Conservation (phyloP, 2,113 vertebrate genomes). For the Sinosuthora webbiana region DNA sequence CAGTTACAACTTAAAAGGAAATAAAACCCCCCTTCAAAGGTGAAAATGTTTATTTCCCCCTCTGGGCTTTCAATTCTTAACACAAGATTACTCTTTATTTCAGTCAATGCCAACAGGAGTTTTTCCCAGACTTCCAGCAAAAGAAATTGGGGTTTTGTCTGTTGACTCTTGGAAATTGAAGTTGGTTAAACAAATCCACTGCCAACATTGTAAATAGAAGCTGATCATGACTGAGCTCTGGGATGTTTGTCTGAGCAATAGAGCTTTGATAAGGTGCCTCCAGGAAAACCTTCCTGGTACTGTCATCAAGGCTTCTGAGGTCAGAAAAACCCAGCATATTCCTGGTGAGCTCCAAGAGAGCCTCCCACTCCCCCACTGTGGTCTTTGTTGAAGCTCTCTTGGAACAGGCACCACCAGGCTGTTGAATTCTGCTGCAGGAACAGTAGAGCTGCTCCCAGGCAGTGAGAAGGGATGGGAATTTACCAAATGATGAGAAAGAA, state of each 20-base stretch:
- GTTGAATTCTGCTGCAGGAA: not conserved
- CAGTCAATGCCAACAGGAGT: not conserved
- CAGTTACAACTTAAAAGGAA: not conserved
- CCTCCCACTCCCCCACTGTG: not conserved
- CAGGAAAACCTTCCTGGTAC: not conserved
- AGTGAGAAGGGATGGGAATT: not conserved
- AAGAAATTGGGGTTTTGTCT: not conserved
- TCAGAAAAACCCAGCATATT: not conserved
- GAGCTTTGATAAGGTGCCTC: not conserved
- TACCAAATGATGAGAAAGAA: not conserved
- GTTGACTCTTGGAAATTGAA: not conserved
- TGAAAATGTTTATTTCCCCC: not conserved
- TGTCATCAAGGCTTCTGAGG: not conserved
- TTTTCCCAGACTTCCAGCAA: slow-evolving; percentile 1
- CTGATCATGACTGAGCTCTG: not conserved
- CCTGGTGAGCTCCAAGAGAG: not conserved
- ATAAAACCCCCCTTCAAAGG: not conserved
- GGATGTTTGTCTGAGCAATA: not conserved
- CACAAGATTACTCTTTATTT: not conserved
- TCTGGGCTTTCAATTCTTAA: not conserved
- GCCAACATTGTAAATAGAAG: not conserved
- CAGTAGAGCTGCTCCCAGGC: not conserved
- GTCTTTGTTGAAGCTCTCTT: not conserved
- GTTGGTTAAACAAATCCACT: not conserved
- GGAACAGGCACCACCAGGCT: not conserved